Base-by-base conservation (phyloP, 2,113 vertebrate species). In the Brachypteracias leptosomus region DNA sequence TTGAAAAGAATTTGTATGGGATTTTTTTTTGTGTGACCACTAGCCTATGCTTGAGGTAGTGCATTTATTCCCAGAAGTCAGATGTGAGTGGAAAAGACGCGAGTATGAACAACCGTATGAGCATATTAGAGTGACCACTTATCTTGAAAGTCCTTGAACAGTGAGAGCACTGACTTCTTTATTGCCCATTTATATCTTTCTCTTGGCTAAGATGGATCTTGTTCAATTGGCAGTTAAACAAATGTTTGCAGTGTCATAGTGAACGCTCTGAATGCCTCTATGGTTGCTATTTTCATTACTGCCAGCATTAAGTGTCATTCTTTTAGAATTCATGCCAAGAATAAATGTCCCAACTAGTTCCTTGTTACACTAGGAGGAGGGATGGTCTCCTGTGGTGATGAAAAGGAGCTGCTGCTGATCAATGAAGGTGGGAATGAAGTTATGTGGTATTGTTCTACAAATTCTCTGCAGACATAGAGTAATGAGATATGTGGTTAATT, bases 271-370 rank as follows among this genome's bases (percentile, higher is more conserved):
- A 96, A 85, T 96, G 94, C 82, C 44, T 88, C 85, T 71, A 25
- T 88, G 95, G 96, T 94, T 97, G 95, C 96, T 97, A 88, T 96
- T 97, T 97, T 96, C 96, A 96, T 91, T 95, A 95, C 91, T 94
- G 95, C 86, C 91, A 97, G 89, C 8, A 6, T 96, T 94, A 94
- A 81, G 87, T 93, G 96, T 95, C 80, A 85, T 96, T 91, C 93
- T 89, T 85, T 86, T 29, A 89, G 94, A 95, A 90, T 94, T 78
- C 76, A 85, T 85, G 94, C 94, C 95, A 95, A 94, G 93, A 92
- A 91, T 96, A 94, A 96, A 94, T 81, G 93, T 94, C 95, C 96
- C 77, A 82, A 90, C 88, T 92, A 96, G 95, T 93, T 96, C 96
- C 95, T 93, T 94, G 84, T 96, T 93, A 75, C 83, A 46, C 83